phyloP scores from a whole-genome alignment of 2,888 invertebrate species.

The Cataglyphis altisquamis region DNA sequence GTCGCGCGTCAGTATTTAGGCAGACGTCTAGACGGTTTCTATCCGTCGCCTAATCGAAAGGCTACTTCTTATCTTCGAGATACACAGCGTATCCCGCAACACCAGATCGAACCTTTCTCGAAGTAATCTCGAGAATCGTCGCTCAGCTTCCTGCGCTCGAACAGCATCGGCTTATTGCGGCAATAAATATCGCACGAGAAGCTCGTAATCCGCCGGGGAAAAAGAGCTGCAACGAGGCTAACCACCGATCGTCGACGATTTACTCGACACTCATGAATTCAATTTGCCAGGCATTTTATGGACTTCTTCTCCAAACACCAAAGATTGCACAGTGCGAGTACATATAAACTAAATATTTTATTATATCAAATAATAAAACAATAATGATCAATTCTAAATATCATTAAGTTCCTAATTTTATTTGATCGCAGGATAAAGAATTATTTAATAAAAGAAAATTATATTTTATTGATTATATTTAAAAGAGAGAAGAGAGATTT shows the following conservation, averaged over 20 bases:
- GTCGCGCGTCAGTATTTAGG: constrained; percentile 78
- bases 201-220: background rate
- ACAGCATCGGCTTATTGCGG: constrained; percentile 38
- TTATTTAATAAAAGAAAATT: constrained; percentile 7
- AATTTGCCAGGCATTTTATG: background rate
- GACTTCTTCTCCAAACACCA: background rate
- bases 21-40: constrained; percentile 83
- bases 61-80: constrained; percentile 64
- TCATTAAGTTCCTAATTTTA: background rate
- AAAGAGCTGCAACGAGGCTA: constrained; percentile 2
- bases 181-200: constrained; percentile 43
- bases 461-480: background rate
- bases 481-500: background rate
- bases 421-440: background rate
- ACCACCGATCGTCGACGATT: constrained; percentile 28
- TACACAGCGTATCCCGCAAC: background rate
- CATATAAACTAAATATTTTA: background rate
- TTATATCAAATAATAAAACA: background rate
- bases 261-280: constrained; percentile 32
- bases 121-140: constrained; percentile 23
- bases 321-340: background rate
- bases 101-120: constrained; percentile 30
- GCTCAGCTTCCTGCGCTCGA: constrained; percentile 17
- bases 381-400: background rate
- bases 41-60: constrained; percentile 69